phyloP scores from a whole-genome alignment of 2,113 vertebrate species.

The Rhagologus leucostigma region DNA sequence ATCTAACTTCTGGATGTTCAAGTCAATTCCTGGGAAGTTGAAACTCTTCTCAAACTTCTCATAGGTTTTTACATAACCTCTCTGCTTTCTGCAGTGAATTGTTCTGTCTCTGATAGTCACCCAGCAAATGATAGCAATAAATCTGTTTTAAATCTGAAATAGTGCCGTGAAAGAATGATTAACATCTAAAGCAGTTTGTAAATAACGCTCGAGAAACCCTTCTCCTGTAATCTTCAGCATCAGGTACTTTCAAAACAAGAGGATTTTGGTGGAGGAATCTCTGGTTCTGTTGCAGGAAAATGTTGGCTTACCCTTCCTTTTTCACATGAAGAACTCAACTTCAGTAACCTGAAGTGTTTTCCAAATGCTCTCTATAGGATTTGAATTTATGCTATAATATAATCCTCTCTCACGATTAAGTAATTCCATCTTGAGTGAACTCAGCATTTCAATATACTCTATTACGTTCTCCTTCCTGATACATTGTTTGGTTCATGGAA shows the following conservation, averaged over 20 bases:
- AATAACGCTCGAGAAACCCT: not conserved
- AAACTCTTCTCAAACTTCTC: not conserved
- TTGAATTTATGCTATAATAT: not conserved
- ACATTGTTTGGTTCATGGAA: not conserved
- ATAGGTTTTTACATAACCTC: not conserved
- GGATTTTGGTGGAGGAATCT: not conserved
- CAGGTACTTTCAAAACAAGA: not conserved
- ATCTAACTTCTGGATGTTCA: not conserved
- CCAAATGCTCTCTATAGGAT: not conserved
- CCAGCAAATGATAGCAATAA: not conserved
- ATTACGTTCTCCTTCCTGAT: not conserved
- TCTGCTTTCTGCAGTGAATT: not conserved
- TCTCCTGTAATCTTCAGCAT: not conserved
- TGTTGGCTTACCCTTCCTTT: not conserved
- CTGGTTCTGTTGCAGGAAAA: not conserved
- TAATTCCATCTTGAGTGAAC: not conserved
- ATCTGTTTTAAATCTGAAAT: not conserved
- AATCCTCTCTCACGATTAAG: not conserved
- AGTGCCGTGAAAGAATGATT: not conserved
- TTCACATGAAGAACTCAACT: not conserved
- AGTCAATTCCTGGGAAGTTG: not conserved
- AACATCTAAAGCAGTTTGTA: not conserved
- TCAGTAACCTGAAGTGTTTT: not conserved
- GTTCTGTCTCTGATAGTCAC: not conserved
- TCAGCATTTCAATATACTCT: not conserved